Evolutionary conservation across 2,888 invertebrate species (phyloP), one percentile per base, ranked within the genome.

Genomic region (Drosophila bunnanda): DNA sequence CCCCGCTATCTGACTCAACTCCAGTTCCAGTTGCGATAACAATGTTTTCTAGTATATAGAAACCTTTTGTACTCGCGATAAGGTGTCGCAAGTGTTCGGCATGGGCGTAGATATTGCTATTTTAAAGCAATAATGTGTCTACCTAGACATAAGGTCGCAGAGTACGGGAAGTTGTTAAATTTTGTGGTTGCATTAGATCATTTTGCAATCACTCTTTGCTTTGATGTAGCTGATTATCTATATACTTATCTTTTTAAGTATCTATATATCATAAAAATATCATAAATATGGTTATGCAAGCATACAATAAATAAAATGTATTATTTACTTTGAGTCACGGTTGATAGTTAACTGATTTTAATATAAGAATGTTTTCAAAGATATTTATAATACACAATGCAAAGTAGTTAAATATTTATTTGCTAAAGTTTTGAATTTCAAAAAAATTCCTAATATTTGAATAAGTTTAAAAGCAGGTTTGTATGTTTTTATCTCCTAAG

Each of bases 1-100:
- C 38, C 38, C 17, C 59, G 57, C 68, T 82, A 86, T 79, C 81
- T 77, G 56, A 58, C 71, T 70, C 59, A 80, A 70, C 68, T 78
- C 38, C 34, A 56, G 44, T 60, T 48, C 50, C 67, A 77, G 67
- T 60, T 65, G 52, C 69, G 82, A 82, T 80, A 82, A 80, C 78
- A 82, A 59, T 48, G 48, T 25, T 52, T 39, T 52, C 53, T 39
- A 34, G 46, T 75, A 22, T 43, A 13, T 54, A 54, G 36, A 46
- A 52, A 46, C 56, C 28, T 12, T 30, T 32, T 44, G 57, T 41
- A 34, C 52, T 58, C 41, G 22, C 55, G 78, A 73, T 80, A 80
- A 78, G 25, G 25, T 43, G 30, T 8, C 46, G 36, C 61, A 41
- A 78, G 53, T 62, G 55, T 34, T 59, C 25, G 53, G 34, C 50